Evolutionary conservation across 2,888 invertebrate genomes (phyloP).

Genomic region (Perizoma flavofasciatum): DNA sequence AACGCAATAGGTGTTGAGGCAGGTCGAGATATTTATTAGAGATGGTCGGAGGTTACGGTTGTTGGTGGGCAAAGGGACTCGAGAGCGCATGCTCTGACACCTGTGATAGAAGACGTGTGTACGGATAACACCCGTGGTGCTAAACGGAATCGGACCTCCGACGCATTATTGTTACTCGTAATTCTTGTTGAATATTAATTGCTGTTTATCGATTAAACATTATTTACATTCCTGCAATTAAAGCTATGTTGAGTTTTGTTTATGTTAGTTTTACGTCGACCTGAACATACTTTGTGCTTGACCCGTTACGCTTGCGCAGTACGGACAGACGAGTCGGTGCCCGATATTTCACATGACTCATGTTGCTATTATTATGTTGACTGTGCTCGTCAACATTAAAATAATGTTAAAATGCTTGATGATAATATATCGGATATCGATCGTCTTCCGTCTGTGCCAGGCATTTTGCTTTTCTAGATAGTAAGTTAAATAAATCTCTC

Average conservation of each 20-base stretch:
- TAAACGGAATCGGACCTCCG: constrained; percentile 72
- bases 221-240: constrained; percentile 82
- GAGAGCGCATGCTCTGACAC: constrained; percentile 28
- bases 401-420: not conserved
- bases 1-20: constrained; percentile 28
- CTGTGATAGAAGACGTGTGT: constrained; percentile 36
- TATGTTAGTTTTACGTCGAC: constrained; percentile 74
- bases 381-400: constrained; percentile 3
- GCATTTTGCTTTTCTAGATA: constrained; percentile 66
- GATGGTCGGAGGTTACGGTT: constrained; percentile 24
- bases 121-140: constrained; percentile 67
- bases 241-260: constrained; percentile 80
- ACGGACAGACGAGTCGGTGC: constrained; percentile 44
- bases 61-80: constrained; percentile 24
- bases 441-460: constrained; percentile 66
- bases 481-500: constrained; percentile 69
- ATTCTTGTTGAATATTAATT: constrained; percentile 73
- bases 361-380: constrained; percentile 15
- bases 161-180: constrained; percentile 72
- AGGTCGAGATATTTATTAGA: constrained; percentile 26
- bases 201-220: constrained; percentile 75
- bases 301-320: constrained; percentile 30
- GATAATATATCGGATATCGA: constrained; percentile 17
- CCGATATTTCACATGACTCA: constrained; percentile 14
- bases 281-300: constrained; percentile 39